Evolutionary conservation across 2,113 vertebrate species (phyloP).

Genomic region (Sardina pilchardus): DNA sequence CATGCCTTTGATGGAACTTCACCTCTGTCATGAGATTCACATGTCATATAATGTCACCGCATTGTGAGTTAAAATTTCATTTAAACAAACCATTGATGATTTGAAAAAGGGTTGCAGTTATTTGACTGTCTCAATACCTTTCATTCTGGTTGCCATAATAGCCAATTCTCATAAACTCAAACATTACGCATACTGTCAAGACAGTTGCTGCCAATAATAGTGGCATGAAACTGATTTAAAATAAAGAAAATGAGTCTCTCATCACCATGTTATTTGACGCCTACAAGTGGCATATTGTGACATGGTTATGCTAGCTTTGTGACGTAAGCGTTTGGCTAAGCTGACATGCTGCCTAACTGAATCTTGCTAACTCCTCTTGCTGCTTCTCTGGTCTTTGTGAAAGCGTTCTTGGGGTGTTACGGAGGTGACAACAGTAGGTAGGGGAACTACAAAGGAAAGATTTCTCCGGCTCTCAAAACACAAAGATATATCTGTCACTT

Average conservation of each 20-base stretch:
- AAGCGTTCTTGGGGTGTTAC: not conserved
- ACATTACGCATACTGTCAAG: not conserved
- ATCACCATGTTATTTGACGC: not conserved
- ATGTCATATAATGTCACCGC: too few relatives aligned
- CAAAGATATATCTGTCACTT: conserved; percentile 58
- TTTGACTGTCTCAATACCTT: not conserved
- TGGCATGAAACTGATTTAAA: not conserved
- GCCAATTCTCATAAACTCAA: not conserved
- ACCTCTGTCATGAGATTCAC: too few relatives aligned
- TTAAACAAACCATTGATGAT: too few relatives aligned
- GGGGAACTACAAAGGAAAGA: conserved; percentile 34
- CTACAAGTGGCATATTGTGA: not conserved
- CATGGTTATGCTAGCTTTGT: not conserved
- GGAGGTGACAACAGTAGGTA: not conserved
- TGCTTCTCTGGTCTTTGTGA: not conserved
- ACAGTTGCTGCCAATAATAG: not conserved
- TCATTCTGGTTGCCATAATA: not conserved
- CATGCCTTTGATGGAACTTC: too few relatives aligned
- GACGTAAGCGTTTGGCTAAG: not conserved
- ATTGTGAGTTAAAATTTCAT: too few relatives aligned
- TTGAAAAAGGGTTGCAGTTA: too few relatives aligned
- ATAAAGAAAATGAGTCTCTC: not conserved
- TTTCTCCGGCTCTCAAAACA: conserved; percentile 2
- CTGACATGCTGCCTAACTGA: not conserved
- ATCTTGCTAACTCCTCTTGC: not conserved